phyloP scores from a whole-genome alignment of 2,888 invertebrate genomes.

The Luperina testacea region DNA sequence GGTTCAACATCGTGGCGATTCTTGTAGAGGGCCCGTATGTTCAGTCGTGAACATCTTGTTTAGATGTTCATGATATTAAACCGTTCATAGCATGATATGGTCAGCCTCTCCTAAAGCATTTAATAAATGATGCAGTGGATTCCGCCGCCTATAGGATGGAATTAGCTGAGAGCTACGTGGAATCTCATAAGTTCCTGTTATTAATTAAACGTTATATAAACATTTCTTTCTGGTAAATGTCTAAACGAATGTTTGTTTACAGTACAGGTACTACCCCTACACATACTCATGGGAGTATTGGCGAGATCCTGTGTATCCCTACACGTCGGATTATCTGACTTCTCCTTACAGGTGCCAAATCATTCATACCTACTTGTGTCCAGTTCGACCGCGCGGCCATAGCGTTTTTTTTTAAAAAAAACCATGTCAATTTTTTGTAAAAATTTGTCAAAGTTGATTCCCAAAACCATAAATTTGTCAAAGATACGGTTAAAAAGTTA shows the following conservation, averaged over 20 bases:
- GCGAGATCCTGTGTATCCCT: constrained; percentile 74
- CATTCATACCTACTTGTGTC: neutral
- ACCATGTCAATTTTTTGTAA: too few species aligned
- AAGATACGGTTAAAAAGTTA: too few species aligned
- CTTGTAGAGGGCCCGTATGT: too few species aligned
- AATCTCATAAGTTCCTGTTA: neutral
- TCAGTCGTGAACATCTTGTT: neutral
- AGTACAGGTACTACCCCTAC: constrained; percentile 76
- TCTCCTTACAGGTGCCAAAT: constrained; percentile 77
- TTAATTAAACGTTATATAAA: neutral
- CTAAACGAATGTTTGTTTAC: constrained; percentile 37
- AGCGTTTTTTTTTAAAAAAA: too few species aligned
- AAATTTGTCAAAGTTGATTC: too few species aligned
- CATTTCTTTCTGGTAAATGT: neutral
- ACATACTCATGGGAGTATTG: constrained; percentile 81
- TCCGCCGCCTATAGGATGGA: neutral
- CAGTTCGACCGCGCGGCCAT: too few species aligned
- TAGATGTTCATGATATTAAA: neutral
- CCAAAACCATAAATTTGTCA: too few species aligned
- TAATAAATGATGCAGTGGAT: too few species aligned
- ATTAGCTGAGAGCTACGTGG: neutral
- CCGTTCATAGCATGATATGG: too few species aligned
- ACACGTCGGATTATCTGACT: constrained; percentile 78
- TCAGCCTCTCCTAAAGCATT: neutral
- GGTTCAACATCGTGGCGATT: neutral